A percentile compares a stretch with the other conserved stretches of the same genome.
Conservation (phyloP, 2,888 invertebrate genomes). For the Cephus nigrinus region DNA sequence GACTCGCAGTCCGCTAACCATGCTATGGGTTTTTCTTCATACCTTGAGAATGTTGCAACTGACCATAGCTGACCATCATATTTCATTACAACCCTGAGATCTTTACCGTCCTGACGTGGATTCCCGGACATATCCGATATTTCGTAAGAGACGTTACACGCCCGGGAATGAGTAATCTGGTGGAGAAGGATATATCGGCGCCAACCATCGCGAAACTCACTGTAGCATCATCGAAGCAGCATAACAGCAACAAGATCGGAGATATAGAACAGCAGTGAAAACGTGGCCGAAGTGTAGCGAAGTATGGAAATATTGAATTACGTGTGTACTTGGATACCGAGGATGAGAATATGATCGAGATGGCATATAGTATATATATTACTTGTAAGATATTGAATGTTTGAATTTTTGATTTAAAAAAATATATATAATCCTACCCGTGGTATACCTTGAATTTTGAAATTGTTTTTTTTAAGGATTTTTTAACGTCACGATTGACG, state of each 20-base stretch:
- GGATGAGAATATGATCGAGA: not conserved
- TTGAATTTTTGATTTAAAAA: not conserved
- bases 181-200: not conserved
- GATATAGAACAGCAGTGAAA: not conserved
- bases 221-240: not conserved
- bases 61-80: constrained; percentile 18
- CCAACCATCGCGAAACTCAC: not conserved
- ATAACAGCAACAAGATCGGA: not conserved
- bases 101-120: not conserved
- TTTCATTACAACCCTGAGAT: constrained; percentile 10
- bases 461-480: not conserved
- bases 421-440: not conserved
- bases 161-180: not conserved
- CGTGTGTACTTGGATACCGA: not conserved
- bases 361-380: not conserved
- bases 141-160: not conserved
- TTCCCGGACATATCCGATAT: not conserved
- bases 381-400: not conserved
- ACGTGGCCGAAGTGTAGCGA: not conserved
- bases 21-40: not conserved
- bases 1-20: not conserved
- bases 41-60: constrained; percentile 13
- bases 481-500: not conserved
- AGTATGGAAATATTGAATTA: not conserved
- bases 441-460: not conserved